These are phyloP conservation scores for Oenanthe oenanthe DNA, from an alignment of 2,113 vertebrate species.

Conservation along the genomic window DNA sequence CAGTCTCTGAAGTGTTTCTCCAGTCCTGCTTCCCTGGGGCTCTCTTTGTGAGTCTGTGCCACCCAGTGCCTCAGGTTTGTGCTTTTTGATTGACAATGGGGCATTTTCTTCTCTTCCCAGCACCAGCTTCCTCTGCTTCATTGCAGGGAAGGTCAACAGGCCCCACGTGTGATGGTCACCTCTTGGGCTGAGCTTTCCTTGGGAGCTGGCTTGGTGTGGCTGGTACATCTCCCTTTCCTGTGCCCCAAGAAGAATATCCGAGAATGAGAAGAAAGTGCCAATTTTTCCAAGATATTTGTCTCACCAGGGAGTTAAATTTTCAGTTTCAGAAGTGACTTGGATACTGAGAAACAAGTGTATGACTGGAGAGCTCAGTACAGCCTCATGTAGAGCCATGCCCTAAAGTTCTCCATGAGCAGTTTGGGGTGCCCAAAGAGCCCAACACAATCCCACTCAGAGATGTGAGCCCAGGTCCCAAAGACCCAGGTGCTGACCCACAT, in stretches of 20 bases:
- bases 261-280: background rate
- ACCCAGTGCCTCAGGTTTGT: background rate
- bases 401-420: background rate
- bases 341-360: background rate
- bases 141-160: background rate
- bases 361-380: background rate
- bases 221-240: background rate
- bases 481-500: background rate
- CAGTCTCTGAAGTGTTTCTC: background rate
- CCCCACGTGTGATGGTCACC: background rate
- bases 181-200: background rate
- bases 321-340: background rate
- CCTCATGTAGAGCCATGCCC: background rate
- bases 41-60: background rate
- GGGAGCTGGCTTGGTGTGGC: background rate
- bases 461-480: background rate
- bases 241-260: rapidly evolving
- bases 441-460: background rate
- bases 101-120: background rate
- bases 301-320: background rate
- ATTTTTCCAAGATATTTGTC: background rate
- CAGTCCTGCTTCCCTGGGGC: background rate
- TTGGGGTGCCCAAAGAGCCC: background rate
- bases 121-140: background rate
- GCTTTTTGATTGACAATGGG: background rate